These are phyloP conservation scores for Protophormia terraenovae DNA, from an alignment of 2,888 invertebrate species.

Conservation along the genomic window DNA sequence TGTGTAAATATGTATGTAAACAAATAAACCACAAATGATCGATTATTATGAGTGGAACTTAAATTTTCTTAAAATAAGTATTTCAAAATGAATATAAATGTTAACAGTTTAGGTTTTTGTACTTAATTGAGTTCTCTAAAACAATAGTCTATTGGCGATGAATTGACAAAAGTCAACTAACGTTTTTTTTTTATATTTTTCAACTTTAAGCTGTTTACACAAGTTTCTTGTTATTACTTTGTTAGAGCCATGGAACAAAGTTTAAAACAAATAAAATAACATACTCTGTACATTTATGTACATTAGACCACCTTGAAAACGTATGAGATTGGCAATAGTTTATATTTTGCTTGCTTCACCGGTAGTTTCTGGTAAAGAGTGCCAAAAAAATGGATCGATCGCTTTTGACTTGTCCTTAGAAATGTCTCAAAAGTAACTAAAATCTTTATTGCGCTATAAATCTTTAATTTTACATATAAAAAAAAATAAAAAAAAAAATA, in stretches of 20 bases:
- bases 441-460: too few species aligned
- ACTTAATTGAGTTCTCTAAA: neutral
- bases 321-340: too few species aligned
- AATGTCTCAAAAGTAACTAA: too few species aligned
- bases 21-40: conserved; percentile 37
- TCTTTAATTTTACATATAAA: too few species aligned
- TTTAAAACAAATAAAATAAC: too few species aligned
- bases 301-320: too few species aligned
- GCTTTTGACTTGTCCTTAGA: too few species aligned
- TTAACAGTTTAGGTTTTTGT: neutral
- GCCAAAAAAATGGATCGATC: too few species aligned
- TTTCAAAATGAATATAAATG: neutral
- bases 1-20: neutral
- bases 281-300: too few species aligned
- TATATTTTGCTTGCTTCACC: too few species aligned
- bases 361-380: too few species aligned
- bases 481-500: too few species aligned
- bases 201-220: conserved; percentile 37
- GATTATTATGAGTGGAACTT: conserved; percentile 13
- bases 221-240: conserved; percentile 38
- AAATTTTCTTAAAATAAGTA: conserved; percentile 1
- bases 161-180: conserved; percentile 29
- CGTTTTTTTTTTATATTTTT: conserved; percentile 7
- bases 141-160: neutral
- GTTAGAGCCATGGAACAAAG: conserved; percentile 11